Evolutionary conservation across 2,888 invertebrate species (phyloP), one percentile per base, ranked within the genome.

Genomic region (Idaea straminata): DNA sequence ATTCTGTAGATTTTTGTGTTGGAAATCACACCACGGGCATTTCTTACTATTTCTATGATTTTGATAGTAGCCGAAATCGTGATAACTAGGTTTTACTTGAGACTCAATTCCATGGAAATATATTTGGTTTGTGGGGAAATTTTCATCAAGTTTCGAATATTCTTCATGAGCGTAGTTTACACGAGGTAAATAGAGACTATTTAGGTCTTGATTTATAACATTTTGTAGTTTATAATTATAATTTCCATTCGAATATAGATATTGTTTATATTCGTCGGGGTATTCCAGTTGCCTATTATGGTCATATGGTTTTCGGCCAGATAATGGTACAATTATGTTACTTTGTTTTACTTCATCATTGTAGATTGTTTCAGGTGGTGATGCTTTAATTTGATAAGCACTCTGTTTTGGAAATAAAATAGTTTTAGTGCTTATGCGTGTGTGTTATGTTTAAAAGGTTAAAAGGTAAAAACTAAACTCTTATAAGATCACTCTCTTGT

Each of bases 261-360:
- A 2, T 25, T 25, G 25, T 25, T 25, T 25, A 25, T 25, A 25
- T 25, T 25, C 25, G 25, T 25, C 4, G 2, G 7, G 47, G 47
- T 47, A 4, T 47, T 3, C 4, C 13, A 47, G 47, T 47, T 47
- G 13, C 13, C 13, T 2, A 47, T 7, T 13, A 7, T 47, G 5
- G 47, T 47, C 47, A 47, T 13, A 13, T 47, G 47, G 47, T 47
- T 47, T 10, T 13, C 13, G 72, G 70, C 7, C 69, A 61, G 15
- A 70, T 4, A 4, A 63, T 59, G 47, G 64, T 65, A 5, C 66
- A 64, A 57, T 66, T 62, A 59, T 68, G 69, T 15, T 64, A 69
- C 0, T 10, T 3, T 47, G 47, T 47, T 47, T 47, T 13, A 36
- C 68, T 5, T 69, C 70, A 62, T 72, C 25, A 57, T 60, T 64